Percentiles rank a stretch among this genome's conserved stretches.
Conservation (phyloP, 2,888 invertebrate species). For the Neoascia interrupta region DNA sequence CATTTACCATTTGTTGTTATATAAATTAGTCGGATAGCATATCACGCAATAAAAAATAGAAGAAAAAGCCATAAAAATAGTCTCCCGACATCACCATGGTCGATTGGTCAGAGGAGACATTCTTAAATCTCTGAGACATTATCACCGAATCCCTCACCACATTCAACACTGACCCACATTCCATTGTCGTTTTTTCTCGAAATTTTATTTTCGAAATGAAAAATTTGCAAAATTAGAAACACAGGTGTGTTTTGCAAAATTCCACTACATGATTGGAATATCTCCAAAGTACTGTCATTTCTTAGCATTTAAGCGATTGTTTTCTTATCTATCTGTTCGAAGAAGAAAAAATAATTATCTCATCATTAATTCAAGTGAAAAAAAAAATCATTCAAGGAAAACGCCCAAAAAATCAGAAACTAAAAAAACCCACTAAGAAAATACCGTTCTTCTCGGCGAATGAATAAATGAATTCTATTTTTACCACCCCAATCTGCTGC, state of each 20-base stretch:
- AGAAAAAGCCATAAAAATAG: conserved; percentile 26
- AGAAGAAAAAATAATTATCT: conserved; percentile 58
- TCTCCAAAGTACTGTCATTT: no score
- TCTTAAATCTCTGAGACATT: no score
- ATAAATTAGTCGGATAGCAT: conserved; percentile 25
- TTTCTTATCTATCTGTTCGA: no score
- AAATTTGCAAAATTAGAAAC: no score
- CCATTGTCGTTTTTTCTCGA: not conserved
- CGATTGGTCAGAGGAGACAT: no score
- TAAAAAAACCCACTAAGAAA: conserved; percentile 11
- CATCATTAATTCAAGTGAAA: conserved; percentile 56
- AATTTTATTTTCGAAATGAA: no score
- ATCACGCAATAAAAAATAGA: conserved; percentile 21
- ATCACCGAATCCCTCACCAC: conserved; percentile 9
- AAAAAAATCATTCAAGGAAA: conserved; percentile 55
- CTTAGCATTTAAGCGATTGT: no score
- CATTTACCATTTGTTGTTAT: conserved; percentile 5
- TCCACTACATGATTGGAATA: no score
- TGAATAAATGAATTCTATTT: conserved; percentile 56
- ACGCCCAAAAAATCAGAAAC: conserved; percentile 60
- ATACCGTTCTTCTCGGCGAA: conserved; percentile 34
- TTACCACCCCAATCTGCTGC: conserved; percentile 25
- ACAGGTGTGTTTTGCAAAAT: conserved; percentile 44
- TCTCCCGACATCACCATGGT: no score
- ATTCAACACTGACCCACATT: conserved; percentile 57